phyloP scores from a whole-genome alignment of 1,140 invertebrate species.

The Pogonomyrmex barbatus region DNA sequence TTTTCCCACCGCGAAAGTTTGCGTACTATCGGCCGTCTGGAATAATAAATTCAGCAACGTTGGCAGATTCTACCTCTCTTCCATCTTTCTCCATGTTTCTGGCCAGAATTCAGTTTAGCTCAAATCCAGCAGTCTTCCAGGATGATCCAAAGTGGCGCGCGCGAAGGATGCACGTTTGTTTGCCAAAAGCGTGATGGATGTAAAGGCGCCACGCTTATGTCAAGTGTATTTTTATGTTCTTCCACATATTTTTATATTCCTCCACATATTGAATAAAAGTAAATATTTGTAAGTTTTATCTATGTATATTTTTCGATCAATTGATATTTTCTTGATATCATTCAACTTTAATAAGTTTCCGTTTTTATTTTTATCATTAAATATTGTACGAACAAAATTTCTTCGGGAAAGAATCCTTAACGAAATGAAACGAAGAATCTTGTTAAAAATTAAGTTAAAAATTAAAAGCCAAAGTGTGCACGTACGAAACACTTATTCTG shows the following conservation, averaged over 20 bases:
- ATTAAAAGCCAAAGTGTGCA: background rate
- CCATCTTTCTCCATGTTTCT: background rate
- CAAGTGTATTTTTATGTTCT: background rate
- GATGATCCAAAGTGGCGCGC: constrained; percentile 6
- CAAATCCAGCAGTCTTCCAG: background rate
- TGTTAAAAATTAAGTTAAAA: background rate
- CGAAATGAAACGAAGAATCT: constrained; percentile 4
- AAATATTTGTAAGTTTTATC: background rate
- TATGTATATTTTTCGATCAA: background rate
- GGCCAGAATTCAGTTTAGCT: constrained; percentile 19
- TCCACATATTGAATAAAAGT: background rate
- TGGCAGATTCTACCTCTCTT: constrained; percentile 2
- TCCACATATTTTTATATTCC: background rate
- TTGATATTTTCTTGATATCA: background rate
- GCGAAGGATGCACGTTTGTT: constrained; percentile 4
- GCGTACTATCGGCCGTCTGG: constrained; percentile 32
- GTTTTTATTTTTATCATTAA: background rate
- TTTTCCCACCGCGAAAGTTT: constrained; percentile 38
- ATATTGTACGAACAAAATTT: background rate
- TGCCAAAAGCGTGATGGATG: constrained; percentile 15
- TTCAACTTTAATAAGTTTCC: background rate
- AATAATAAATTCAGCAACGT: constrained; percentile 49
- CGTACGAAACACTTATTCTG: background rate
- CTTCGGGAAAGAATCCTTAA: background rate
- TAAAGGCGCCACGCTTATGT: background rate